phyloP scores from a whole-genome alignment of 2,113 vertebrate species.

The Elephas maximus region DNA sequence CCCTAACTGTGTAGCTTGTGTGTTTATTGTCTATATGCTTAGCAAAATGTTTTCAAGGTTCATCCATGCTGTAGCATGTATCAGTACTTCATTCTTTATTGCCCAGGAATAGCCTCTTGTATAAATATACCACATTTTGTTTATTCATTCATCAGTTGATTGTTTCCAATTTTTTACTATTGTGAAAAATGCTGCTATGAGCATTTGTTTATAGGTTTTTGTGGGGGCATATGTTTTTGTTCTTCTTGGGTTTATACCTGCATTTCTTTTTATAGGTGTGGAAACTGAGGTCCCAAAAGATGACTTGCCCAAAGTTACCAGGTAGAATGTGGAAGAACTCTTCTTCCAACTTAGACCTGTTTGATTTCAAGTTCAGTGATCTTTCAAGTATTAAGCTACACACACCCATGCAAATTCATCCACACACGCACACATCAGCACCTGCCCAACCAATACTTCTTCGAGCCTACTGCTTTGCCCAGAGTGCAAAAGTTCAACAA shows the following conservation, averaged over 20 bases:
- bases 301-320: background rate
- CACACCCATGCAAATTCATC: background rate
- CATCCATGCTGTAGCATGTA: background rate
- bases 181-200: background rate
- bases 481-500: conserved; percentile 22
- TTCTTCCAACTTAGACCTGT: background rate
- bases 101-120: background rate
- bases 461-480: background rate
- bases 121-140: background rate
- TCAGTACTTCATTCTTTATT: background rate
- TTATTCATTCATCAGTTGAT: background rate
- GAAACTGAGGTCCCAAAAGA: background rate
- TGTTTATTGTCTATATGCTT: no score
- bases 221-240: background rate
- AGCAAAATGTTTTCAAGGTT: background rate
- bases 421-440: background rate
- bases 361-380: background rate
- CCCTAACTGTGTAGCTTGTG: no score
- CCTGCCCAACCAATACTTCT: background rate
- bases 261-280: background rate
- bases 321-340: background rate
- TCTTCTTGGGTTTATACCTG: background rate
- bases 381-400: background rate
- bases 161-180: background rate
- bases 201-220: background rate